phyloP scores from a whole-genome alignment of 2,113 vertebrate species.

The Xiphias gladius region DNA sequence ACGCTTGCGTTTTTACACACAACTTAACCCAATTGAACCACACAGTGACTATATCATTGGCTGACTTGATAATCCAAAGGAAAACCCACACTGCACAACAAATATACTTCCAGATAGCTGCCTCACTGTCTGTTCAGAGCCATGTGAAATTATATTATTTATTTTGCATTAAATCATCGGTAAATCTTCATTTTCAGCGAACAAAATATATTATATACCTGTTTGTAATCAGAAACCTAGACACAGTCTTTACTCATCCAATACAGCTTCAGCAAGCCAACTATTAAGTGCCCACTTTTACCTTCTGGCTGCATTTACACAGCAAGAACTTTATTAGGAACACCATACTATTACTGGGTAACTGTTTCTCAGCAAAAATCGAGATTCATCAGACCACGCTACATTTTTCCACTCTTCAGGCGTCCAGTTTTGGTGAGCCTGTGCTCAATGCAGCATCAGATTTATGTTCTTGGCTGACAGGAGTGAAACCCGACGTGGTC shows the following conservation, averaged over 20 bases:
- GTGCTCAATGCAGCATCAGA: background rate
- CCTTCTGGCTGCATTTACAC: background rate
- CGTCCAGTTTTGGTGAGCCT: too few relatives aligned
- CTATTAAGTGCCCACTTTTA: background rate
- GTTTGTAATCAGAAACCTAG: background rate
- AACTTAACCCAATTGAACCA: background rate
- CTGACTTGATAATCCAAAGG: slow-evolving; percentile 13
- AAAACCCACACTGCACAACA: background rate
- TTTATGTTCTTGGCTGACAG: background rate
- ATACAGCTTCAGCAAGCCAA: background rate
- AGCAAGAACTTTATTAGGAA: background rate
- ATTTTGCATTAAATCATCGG: background rate
- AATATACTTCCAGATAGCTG: background rate
- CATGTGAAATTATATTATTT: background rate
- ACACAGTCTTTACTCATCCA: background rate
- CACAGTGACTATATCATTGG: background rate
- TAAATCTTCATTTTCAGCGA: background rate
- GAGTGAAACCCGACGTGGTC: background rate
- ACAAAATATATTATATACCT: background rate
- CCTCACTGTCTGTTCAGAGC: background rate
- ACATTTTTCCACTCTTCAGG: background rate
- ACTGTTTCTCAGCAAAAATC: too few relatives aligned
- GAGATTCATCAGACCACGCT: too few relatives aligned
- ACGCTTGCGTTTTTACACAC: slow-evolving; percentile 8
- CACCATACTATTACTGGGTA: background rate